Evolutionary conservation across 1,140 invertebrate species (phyloP), one percentile per base, ranked within the genome.

Genomic region (Arctopsyche grandis): DNA sequence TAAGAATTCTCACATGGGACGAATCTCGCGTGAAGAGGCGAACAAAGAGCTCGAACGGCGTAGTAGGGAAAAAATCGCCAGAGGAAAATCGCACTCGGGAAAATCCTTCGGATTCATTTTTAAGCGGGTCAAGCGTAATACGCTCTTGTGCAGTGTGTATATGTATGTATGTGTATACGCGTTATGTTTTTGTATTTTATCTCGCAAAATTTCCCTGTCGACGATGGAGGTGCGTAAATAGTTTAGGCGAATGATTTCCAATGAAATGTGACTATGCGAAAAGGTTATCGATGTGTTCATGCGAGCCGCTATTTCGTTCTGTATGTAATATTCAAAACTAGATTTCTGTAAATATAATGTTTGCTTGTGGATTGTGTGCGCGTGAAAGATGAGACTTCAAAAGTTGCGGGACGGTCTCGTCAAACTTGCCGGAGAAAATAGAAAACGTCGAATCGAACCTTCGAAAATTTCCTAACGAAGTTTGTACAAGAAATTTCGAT

Each of bases 211-310:
- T 14, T 52, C 48, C 3, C 48, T 3, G 16, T 5, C 10, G 48
- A 52, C 48, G 16, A 52, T 16, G 56, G 5, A 60, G 16, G 9
- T 21, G 56, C 9, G 56, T 60, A 66, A 66, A 66, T 26, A 66
- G 63, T 66, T 66, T 26, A 24, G 12, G 63, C 22, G 21, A 66
- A 66, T 9, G 63, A 26, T 66, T 66, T 66, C 63, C 63, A 66
- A 66, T 66, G 63, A 66, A 66, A 66, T 66, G 63, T 29, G 63
- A 66, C 24, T 21, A 66, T 29, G 63, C 14, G 63, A 66, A 66
- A 66, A 22, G 63, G 19, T 66, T 66, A 66, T 66, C 26, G 63
- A 66, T 66, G 63, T 66, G 63, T 66, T 66, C 63, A 26, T 29
- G 24, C 69, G 69, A 46, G 5, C 16, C 44, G 16, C 48, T 22